Conservation (phyloP, 2,113 vertebrate species). For the Jacana jacana region DNA sequence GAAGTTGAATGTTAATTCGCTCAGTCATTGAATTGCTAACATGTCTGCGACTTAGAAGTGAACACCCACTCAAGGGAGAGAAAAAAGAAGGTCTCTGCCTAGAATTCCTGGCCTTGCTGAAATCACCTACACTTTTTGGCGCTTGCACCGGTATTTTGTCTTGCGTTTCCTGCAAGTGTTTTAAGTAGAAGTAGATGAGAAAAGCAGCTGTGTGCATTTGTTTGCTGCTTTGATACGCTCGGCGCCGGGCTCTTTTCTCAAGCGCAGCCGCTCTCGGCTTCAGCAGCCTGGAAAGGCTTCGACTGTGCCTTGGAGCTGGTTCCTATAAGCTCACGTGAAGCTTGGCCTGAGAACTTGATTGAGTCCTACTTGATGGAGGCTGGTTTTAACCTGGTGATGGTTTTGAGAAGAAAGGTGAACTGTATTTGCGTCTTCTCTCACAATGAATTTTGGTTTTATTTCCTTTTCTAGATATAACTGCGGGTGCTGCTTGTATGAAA, state of each 20-base stretch:
- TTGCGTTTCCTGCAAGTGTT: conserved; percentile 34
- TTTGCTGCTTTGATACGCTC: not conserved
- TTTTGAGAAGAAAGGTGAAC: not conserved
- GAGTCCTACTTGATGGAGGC: not conserved
- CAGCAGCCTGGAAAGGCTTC: not conserved
- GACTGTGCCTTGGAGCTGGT: not conserved
- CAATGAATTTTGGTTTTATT: conserved; percentile 15
- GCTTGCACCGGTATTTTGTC: not conserved
- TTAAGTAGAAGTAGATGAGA: conserved; percentile 34
- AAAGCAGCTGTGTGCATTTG: not conserved
- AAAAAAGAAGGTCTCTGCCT: conserved; percentile 32
- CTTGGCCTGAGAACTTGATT: not conserved
- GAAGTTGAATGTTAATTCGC: conserved; percentile 74
- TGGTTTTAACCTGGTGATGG: not conserved
- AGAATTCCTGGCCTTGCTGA: conserved; percentile 42
- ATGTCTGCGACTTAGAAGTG: conserved; percentile 71
- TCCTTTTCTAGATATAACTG: conserved; percentile 45
- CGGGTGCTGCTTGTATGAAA: conserved; percentile 50
- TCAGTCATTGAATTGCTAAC: conserved; percentile 74
- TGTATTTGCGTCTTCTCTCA: conserved; percentile 3
- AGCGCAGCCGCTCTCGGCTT: not conserved
- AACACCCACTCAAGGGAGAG: conserved; percentile 71
- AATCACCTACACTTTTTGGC: conserved; percentile 40
- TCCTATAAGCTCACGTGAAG: not conserved
- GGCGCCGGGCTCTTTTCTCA: not conserved